Evolutionary conservation across 2,888 invertebrate genomes (phyloP).

Genomic region (Prenolepis imparis): DNA sequence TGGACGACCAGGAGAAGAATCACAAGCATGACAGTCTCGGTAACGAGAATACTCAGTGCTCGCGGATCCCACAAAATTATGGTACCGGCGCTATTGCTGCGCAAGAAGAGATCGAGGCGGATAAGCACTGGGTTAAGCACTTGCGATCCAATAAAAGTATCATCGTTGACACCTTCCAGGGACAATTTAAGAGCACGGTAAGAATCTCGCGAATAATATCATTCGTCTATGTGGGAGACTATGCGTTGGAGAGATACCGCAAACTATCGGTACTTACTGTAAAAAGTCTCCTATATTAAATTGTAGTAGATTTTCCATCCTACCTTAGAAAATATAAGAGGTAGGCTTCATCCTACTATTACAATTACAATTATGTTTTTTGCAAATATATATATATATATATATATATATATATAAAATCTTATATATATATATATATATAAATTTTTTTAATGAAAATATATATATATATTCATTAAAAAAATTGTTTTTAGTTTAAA

Average conservation of each 20-base stretch:
- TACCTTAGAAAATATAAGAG: conserved; percentile 69
- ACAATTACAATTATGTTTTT: conserved; percentile 52
- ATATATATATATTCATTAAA: background rate
- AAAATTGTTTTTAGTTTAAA: conserved; percentile 4
- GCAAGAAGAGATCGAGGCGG: conserved; percentile 86
- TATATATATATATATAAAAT: background rate
- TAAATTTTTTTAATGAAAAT: too few species aligned
- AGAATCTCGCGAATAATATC: conserved; percentile 68
- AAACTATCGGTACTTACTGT: conserved; percentile 62
- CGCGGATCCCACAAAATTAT: conserved; percentile 75
- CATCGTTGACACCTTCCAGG: conserved; percentile 89
- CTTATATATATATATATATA: background rate
- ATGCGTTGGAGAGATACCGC: conserved; percentile 70
- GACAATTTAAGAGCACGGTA: conserved; percentile 90
- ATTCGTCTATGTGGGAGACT: conserved; percentile 60
- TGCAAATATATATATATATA: background rate
- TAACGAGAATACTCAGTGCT: conserved; percentile 75
- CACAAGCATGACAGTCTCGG: conserved; percentile 79
- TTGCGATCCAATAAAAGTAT: conserved; percentile 88
- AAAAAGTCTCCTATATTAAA: conserved; percentile 78
- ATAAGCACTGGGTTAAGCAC: conserved; percentile 88
- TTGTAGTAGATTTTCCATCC: conserved; percentile 74
- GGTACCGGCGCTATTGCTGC: conserved; percentile 82
- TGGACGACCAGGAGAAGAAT: conserved; percentile 85
- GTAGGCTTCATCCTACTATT: conserved; percentile 76